phyloP scores from a whole-genome alignment of 2,113 vertebrate species.

The Aplodontia rufa region DNA sequence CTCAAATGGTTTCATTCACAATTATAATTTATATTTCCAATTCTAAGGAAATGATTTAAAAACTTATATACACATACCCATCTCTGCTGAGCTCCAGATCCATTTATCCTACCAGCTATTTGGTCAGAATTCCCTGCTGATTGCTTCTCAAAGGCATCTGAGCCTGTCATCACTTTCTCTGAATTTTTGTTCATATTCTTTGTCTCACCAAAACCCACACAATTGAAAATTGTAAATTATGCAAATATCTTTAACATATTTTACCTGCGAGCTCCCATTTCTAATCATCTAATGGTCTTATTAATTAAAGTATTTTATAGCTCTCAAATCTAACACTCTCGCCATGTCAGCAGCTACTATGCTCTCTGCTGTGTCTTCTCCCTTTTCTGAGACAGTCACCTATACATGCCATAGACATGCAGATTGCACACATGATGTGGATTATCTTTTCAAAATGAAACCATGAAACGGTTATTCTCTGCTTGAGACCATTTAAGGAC shows the following conservation, averaged over 20 bases:
- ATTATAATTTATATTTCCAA: background rate
- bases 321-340: background rate
- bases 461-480: background rate
- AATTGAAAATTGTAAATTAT: background rate
- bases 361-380: background rate
- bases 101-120: background rate
- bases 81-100: background rate
- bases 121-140: background rate
- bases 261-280: background rate
- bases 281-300: background rate
- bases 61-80: no score
- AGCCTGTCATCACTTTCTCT: background rate
- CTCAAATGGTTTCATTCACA: background rate
- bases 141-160: background rate
- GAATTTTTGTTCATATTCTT: background rate
- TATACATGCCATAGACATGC: no score
- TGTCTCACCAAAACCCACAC: background rate
- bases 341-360: background rate
- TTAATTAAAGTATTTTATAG: background rate
- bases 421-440: background rate
- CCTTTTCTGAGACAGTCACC: background rate
- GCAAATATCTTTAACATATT: background rate
- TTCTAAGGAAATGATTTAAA: background rate
- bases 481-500: background rate
- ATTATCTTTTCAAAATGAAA: background rate